Evolutionary conservation across 2,113 vertebrate species (phyloP), one percentile per base, ranked within the genome.

Genomic region (Electrona antarctica): DNA sequence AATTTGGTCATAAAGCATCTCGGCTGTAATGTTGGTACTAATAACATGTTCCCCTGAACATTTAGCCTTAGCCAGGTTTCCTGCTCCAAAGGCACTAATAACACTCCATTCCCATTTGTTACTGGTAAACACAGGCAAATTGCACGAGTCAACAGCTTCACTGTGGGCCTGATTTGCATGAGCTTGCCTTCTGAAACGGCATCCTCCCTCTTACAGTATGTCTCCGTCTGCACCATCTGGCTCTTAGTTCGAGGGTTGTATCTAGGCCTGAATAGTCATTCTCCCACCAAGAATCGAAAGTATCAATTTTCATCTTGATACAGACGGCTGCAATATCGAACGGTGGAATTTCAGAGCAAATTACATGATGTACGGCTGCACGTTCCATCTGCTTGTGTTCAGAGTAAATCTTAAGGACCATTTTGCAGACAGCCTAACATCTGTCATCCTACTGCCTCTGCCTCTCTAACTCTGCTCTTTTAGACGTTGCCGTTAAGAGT

Each of bases 61-160:
- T 74, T 84, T 78, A 72, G 74, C 74, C 58, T 76, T 78, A 76
- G 82, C 73, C 33, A 12, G 52, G 46, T 4, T 82, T 88, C 41
- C 76, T 80, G 79, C 83, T 71, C 81, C 60, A 76, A 86, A 84
- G 87, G 83, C 77, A 77, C 80, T 80, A 86, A 88, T 88, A 83
- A 77, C 80, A 85, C 74, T 79, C 82, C 76, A 63, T 91, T 89
- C 79, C 86, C 79, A 82, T 87, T 86, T 86, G 87, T 90, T 92
- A 84, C 90, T 85, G 74, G 90, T 90, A 91, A 92, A 91, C 84
- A 88, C 76, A 77, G 87, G 76, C 77, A 88, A 87, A 88, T 88
- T 85, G 82, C 77, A 79, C 55, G 73, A 88, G 82, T 83, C 82
- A 80, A 85, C 85, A 81, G 85, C 85, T 83, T 88, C 72, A 58